Evolutionary conservation across 2,797 vertebrate species (phyloP), one percentile per base, ranked within the genome.

Genomic region (Gila robusta): DNA sequence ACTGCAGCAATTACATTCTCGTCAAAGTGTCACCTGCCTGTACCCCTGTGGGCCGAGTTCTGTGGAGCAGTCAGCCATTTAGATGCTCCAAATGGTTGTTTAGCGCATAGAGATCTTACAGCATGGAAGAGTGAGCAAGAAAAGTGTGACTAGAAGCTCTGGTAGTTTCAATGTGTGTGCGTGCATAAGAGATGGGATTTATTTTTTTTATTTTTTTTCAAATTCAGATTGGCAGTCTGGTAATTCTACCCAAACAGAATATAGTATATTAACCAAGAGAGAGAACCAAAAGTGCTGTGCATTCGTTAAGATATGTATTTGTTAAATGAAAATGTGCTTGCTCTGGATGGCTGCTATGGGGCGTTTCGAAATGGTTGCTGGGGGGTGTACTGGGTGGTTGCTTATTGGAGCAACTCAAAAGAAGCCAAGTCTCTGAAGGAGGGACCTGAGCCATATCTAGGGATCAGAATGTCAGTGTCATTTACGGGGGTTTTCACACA

Each of bases 1-100:
- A 94, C 93, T 93, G 89, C 90, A 92, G 94, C 95, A 96, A 96
- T 96, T 96, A 96, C 94, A 93, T 93, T 94, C 95, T 94, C 95
- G 94, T 96, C 95, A 96, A 49, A 94, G 93, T 95, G 95, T 95
- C 95, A 95, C 94, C 94, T 92, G 91, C 92, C 94, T 93, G 90
- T 77, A 92, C 93, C 91, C 92, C 93, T 91, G 88, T 93, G 93
- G 93, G 93, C 93, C 93, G 94, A 94, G 93, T 94, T 95, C 95
- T 94, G 95, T 95, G 93, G 92, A 94, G 93, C 94, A 95, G 93
- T 95, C 92, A 95, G 94, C 94, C 94, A 94, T 95, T 94, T 94
- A 92, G 78, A 81, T 56, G 81, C 84, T 90, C 93, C 93, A 93
- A 94, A 94, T 94, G 93, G 94, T 96, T 95, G 95, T 95, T 95